phyloP scores from a whole-genome alignment of 2,888 invertebrate genomes.

The Drosophila pseudotakahashii region DNA sequence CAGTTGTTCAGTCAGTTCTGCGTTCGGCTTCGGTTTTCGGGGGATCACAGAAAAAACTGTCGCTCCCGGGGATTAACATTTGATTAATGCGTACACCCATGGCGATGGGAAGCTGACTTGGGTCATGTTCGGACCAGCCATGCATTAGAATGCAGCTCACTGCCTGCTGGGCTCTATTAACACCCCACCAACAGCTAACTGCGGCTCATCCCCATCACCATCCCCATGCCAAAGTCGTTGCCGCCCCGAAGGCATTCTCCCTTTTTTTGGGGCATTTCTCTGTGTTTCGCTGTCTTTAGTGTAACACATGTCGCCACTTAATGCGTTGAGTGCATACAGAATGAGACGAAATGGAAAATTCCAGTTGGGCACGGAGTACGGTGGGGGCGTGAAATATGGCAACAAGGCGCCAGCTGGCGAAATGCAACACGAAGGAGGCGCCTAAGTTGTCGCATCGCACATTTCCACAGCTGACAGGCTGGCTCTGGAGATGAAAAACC shows the following conservation, averaged over 20 bases:
- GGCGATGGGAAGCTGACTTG: slow-evolving; percentile 9
- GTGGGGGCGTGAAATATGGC: slow-evolving; percentile 24
- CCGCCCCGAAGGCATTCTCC: neutral
- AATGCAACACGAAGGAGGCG: slow-evolving; percentile 39
- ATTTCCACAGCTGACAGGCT: slow-evolving; percentile 11
- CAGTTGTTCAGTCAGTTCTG: neutral
- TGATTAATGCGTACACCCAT: slow-evolving; percentile 51
- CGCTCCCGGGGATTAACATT: slow-evolving; percentile 23
- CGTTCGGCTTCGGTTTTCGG: neutral
- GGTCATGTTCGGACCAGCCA: slow-evolving; percentile 13
- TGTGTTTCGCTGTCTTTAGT: slow-evolving; percentile 44
- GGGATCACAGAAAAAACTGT: neutral
- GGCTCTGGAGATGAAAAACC: slow-evolving; percentile 4
- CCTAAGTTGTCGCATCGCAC: slow-evolving; percentile 36
- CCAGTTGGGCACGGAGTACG: neutral
- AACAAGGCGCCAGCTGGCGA: slow-evolving; percentile 44
- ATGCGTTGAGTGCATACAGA: slow-evolving; percentile 75
- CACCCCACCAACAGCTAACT: slow-evolving; percentile 50
- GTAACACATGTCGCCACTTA: slow-evolving; percentile 77
- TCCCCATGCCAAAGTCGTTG: neutral
- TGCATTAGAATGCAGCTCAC: slow-evolving; percentile 66
- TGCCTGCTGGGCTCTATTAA: slow-evolving; percentile 61
- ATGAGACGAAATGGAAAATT: slow-evolving; percentile 57
- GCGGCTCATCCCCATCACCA: neutral
- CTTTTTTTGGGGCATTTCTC: slow-evolving; percentile 29